phyloP scores from a whole-genome alignment of 2,888 invertebrate species.

The Calameuta idolon region DNA sequence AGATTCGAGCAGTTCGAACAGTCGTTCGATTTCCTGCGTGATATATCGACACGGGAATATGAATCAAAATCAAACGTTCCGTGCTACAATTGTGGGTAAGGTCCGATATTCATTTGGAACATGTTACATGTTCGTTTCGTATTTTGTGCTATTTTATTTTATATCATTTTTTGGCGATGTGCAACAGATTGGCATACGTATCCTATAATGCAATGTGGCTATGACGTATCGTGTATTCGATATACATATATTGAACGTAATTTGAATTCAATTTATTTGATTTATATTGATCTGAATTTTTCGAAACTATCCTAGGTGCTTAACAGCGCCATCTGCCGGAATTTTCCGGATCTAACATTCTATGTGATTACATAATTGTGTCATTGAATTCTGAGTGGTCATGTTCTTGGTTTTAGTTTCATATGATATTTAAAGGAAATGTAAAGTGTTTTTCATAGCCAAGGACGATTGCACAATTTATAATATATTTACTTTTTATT shows the following conservation, averaged over 20 bases:
- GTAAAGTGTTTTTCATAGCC: no score
- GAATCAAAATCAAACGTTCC: neutral
- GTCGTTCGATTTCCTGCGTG: neutral
- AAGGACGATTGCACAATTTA: no score
- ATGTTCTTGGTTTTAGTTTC: no score
- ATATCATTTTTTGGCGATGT: neutral
- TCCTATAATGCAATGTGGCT: neutral
- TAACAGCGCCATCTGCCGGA: no score
- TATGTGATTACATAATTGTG: no score
- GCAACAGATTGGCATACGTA: neutral
- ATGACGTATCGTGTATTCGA: neutral
- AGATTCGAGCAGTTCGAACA: neutral
- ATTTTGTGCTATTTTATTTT: neutral
- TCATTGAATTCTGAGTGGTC: no score
- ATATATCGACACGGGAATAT: neutral
- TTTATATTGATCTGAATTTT: no score
- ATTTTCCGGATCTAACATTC: no score
- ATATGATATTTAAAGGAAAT: no score
- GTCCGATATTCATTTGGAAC: neutral
- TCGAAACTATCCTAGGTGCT: no score
- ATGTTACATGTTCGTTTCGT: neutral
- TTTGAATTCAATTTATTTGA: no score
- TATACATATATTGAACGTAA: neutral
- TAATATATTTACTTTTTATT: conserved; percentile 27
- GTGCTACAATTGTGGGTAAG: neutral